Base-by-base conservation (phyloP, 2,113 vertebrate genomes). In the Procapra przewalskii region DNA sequence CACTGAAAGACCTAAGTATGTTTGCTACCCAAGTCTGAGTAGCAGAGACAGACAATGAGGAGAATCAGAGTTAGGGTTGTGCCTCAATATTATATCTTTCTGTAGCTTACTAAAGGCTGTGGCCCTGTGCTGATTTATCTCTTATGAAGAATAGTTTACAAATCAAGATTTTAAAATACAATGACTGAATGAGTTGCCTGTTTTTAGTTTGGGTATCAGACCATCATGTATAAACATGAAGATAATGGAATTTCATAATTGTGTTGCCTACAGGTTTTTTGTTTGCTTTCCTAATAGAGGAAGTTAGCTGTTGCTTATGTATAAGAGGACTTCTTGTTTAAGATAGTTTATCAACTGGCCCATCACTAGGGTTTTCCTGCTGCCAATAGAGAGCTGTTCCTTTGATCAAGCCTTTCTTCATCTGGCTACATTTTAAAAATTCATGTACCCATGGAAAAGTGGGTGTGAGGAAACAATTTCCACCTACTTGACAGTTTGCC, bases 381-480 rank as follows among this genome's bases (percentile, higher is more conserved):
- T 27, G 29, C 17, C 40, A 81, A 25, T 10, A 54, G 52, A 67
- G 33, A 96, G 40, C 9, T 23, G 55, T 71, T 62, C 15, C 19
- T 98, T 91, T 96, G 91, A 48, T 90, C 88, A 54, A 82, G 27
- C 19, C 89, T 97, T 62, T 71, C 29, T 89, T 64, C 7, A 48
- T 52, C 62, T 45, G 36, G 6, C 10, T 40, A 4, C 40, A 96
- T 94, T 87, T 67, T 45, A 90, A 23, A 52, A 96, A 93, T 62
- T 54, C 52, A 54, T 79, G 25, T 92, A 59, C 17, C 23, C 10
- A 29, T 81, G 15, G 27, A 55, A 85, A 95, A 92, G 5, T 54
- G 6, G n/a, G 2, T n/a, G 6, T 85, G 59, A 91, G 75, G 43
- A 82, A 84, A 71, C 7, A 23, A 13, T 80, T 71, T 96, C 60